Percentiles rank a stretch among this genome's conserved stretches.
Conservation (phyloP, 2,113 vertebrate species). For the Cinclus mexicanus region DNA sequence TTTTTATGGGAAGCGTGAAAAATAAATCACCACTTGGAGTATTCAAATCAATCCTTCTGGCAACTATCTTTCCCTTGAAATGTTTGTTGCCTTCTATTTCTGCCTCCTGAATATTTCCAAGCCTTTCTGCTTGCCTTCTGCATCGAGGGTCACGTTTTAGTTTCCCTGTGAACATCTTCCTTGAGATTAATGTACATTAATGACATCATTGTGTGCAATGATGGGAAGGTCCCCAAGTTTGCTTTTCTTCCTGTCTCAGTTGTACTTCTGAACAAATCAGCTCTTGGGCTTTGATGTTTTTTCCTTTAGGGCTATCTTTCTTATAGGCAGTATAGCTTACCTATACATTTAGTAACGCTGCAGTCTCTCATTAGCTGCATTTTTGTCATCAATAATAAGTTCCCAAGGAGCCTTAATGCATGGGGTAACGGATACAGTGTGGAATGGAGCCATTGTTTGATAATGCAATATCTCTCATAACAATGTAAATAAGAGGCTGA, state of each 20-base stretch:
- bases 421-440: neutral
- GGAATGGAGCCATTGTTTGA: conserved; percentile 42
- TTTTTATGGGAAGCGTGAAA: conserved; percentile 64
- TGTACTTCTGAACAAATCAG: conserved; percentile 45
- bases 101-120: conserved; percentile 66
- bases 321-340: conserved; percentile 25
- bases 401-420: conserved; percentile 32
- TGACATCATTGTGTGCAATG: neutral
- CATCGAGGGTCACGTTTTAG: neutral
- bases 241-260: conserved; percentile 37
- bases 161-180: neutral
- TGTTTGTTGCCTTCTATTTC: conserved; percentile 65
- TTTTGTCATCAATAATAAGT: conserved; percentile 64
- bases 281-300: conserved; percentile 21
- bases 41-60: conserved; percentile 73
- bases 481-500: conserved; percentile 54
- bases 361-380: neutral
- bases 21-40: conserved; percentile 69
- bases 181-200: conserved; percentile 58
- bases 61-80: conserved; percentile 72
- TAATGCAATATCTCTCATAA: conserved; percentile 24
- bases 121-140: conserved; percentile 20
- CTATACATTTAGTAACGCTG: neutral
- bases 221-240: conserved; percentile 44
- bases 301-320: conserved; percentile 39